phyloP scores from a whole-genome alignment of 2,888 invertebrate species.

The Sarcophaga rosellei region DNA sequence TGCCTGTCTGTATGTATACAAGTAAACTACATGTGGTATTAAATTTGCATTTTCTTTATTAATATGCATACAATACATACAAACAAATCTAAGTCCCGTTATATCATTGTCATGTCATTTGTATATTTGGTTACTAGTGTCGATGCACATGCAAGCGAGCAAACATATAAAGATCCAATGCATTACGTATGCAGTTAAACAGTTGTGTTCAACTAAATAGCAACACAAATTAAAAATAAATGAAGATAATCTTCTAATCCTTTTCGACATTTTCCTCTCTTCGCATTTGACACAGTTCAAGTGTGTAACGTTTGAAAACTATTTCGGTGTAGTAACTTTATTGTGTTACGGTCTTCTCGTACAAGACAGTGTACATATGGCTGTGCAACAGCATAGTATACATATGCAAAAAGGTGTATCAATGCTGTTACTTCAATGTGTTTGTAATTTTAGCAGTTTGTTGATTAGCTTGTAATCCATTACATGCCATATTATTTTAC shows the following conservation, averaged over 20 bases:
- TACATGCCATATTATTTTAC: neutral
- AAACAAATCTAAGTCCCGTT: conserved; percentile 16
- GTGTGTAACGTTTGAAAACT: too few relatives aligned
- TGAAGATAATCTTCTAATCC: too few relatives aligned
- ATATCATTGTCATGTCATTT: conserved; percentile 27
- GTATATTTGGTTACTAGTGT: neutral
- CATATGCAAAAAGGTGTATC: too few relatives aligned
- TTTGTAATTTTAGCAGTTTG: conserved; percentile 23
- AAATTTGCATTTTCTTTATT: conserved; percentile 40
- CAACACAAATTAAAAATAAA: neutral
- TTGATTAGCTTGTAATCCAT: conserved; percentile 33
- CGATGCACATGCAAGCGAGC: neutral
- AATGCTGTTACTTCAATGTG: neutral
- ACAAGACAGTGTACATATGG: too few relatives aligned
- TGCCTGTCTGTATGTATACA: neutral
- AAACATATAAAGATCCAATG: neutral
- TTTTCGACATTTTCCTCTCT: too few relatives aligned
- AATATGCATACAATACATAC: conserved; percentile 23
- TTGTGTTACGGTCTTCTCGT: too few relatives aligned
- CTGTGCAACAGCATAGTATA: too few relatives aligned
- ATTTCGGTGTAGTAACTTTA: too few relatives aligned
- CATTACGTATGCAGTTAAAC: neutral
- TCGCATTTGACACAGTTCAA: too few relatives aligned
- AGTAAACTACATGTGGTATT: conserved; percentile 12
- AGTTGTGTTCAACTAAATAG: neutral